Conservation (phyloP, 1,140 invertebrate genomes). For the Cepaea nemoralis region DNA sequence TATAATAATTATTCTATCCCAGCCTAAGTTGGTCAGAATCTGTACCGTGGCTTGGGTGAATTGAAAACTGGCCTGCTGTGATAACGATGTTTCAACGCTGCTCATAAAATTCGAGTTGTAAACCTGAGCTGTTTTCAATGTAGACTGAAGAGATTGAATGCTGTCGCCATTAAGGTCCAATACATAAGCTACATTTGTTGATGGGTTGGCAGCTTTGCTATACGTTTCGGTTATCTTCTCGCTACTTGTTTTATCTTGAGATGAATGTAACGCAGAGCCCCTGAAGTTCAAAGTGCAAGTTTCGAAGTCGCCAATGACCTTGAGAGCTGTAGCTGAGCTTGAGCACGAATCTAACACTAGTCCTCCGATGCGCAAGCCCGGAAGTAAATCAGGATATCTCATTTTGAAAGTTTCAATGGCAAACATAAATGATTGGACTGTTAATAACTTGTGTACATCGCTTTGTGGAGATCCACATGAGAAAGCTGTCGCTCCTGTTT, state of each 20-base stretch:
- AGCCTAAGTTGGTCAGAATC: neutral
- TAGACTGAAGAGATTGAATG: neutral
- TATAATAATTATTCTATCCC: neutral
- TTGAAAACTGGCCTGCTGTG: neutral
- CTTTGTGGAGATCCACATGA: slow-evolving; percentile 78
- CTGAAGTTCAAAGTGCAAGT: slow-evolving; percentile 41
- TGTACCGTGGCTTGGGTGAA: neutral
- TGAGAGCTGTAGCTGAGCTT: slow-evolving; percentile 40
- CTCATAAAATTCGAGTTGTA: neutral
- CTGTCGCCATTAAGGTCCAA: slow-evolving; percentile 21
- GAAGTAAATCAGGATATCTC: slow-evolving; percentile 52
- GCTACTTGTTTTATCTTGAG: slow-evolving; percentile 27
- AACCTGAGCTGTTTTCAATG: too few relatives aligned
- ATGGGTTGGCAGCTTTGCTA: slow-evolving; percentile 34
- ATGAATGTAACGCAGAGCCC: neutral
- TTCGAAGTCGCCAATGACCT: slow-evolving; percentile 57
- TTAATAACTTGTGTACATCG: slow-evolving; percentile 60
- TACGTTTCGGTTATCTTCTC: neutral
- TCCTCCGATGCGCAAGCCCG: slow-evolving; percentile 49
- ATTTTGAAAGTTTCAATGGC: slow-evolving; percentile 50
- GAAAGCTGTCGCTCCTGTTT: slow-evolving; percentile 64
- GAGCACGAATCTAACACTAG: slow-evolving; percentile 60
- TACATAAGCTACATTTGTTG: slow-evolving; percentile 47
- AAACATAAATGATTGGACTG: slow-evolving; percentile 56
- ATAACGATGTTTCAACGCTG: neutral